Evolutionary conservation across 2,113 vertebrate species (phyloP).

Genomic region (Apteryx mantelli): DNA sequence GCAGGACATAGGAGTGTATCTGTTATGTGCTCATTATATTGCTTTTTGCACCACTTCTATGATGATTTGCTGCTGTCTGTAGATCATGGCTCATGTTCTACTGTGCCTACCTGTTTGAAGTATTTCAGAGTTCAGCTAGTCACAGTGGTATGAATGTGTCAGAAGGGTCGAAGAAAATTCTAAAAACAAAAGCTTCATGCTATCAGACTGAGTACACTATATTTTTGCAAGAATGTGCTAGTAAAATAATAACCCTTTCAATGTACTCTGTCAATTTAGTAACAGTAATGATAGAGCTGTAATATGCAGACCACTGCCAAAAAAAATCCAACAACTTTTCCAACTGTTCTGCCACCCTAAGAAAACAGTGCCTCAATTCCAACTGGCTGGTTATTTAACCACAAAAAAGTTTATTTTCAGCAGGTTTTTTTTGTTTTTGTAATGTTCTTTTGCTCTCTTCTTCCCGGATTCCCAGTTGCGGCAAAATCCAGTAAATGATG

Average conservation of each 20-base stretch:
- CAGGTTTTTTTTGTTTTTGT: background rate
- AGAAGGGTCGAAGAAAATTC: conserved; percentile 1
- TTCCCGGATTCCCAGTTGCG: conserved; percentile 65
- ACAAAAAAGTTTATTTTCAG: conserved; percentile 75
- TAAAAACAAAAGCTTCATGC: conserved; percentile 3
- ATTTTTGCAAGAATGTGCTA: conserved; percentile 40
- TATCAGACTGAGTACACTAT: background rate
- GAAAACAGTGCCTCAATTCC: conserved; percentile 73
- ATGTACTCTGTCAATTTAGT: background rate
- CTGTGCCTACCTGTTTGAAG: background rate
- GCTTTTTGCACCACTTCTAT: fast-evolving
- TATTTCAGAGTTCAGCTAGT: background rate
- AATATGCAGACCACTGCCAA: conserved; percentile 61
- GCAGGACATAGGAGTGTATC: background rate
- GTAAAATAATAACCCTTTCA: conserved; percentile 50
- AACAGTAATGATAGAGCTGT: conserved; percentile 59
- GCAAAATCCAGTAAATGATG: conserved; percentile 52
- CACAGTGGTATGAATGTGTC: background rate
- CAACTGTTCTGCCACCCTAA: conserved; percentile 71
- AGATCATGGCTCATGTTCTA: background rate
- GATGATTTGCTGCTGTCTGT: background rate
- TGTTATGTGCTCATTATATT: fast-evolving
- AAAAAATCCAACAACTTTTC: conserved; percentile 77
- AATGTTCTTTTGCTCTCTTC: conserved; percentile 40
- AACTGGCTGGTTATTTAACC: conserved; percentile 76